phyloP scores from a whole-genome alignment of 2,113 vertebrate species.

The Takifugu flavidus region DNA sequence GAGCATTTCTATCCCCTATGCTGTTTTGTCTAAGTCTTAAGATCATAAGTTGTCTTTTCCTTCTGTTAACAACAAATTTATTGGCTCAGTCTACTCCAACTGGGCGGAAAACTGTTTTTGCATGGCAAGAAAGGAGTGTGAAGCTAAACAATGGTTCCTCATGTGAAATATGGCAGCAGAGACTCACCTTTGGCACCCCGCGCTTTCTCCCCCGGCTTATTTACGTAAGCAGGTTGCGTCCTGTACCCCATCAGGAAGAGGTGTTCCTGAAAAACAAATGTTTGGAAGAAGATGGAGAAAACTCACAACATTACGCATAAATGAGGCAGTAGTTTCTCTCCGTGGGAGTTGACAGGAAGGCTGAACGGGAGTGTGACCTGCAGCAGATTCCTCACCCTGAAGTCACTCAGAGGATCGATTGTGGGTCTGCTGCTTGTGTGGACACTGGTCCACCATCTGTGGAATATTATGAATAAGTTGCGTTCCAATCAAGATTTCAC shows the following conservation, averaged over 20 bases:
- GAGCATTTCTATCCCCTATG: constrained; percentile 9
- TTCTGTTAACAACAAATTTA: constrained; percentile 60
- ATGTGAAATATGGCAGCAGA: constrained; percentile 70
- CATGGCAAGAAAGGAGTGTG: constrained; percentile 62
- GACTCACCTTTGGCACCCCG: constrained; percentile 69
- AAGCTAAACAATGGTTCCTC: constrained; percentile 66
- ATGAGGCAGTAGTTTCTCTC: constrained; percentile 43
- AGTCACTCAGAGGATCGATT: constrained; percentile 1
- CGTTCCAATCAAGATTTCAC: too few species aligned
- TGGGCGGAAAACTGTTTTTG: constrained; percentile 67
- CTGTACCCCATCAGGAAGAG: constrained; percentile 71
- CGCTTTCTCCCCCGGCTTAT: constrained; percentile 63
- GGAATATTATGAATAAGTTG: too few species aligned
- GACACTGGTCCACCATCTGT: neutral
- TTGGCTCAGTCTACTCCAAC: constrained; percentile 49
- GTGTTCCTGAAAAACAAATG: constrained; percentile 68
- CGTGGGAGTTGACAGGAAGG: constrained; percentile 40
- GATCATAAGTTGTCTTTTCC: constrained; percentile 38
- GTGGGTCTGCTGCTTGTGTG: constrained; percentile 28
- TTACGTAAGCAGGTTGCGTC: constrained; percentile 71
- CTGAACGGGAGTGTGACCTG: constrained; percentile 47
- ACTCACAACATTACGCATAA: constrained; percentile 52
- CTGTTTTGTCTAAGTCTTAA: constrained; percentile 29
- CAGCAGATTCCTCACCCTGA: constrained; percentile 15
- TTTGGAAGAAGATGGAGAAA: constrained; percentile 47